Percentiles rank a stretch among this genome's conserved stretches.
These are phyloP conservation scores for Lamellibrachia columna DNA, from an alignment of 2,888 invertebrate genomes.

Conservation along the genomic window DNA sequence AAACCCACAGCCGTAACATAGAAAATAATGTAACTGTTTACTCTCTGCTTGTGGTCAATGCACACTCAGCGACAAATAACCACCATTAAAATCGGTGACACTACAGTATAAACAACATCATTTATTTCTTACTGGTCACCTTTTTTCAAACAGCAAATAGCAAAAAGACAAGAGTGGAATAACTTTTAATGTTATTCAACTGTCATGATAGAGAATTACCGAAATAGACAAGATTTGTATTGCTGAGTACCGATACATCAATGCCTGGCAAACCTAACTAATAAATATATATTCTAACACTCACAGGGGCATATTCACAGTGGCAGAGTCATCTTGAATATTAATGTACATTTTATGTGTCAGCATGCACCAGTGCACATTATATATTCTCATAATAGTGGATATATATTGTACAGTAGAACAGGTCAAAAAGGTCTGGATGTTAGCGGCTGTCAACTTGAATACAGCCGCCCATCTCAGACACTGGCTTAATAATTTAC, in stretches of 20 bases:
- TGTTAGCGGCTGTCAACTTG: background rate
- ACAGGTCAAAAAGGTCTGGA: background rate
- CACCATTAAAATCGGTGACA: background rate
- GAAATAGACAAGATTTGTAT: background rate
- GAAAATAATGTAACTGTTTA: background rate
- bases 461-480: background rate
- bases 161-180: background rate
- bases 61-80: background rate
- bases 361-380: background rate
- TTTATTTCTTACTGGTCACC: background rate
- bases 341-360: background rate
- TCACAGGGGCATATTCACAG: background rate
- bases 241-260: background rate
- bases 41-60: background rate
- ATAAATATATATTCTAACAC: background rate
- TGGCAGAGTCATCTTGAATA: background rate
- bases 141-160: background rate
- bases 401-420: background rate
- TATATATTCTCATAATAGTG: background rate
- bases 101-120: background rate
- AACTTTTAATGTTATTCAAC: background rate
- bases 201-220: background rate
- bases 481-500: background rate
- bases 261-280: background rate
- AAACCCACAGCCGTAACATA: background rate